A percentile compares a stretch with the other conserved stretches of the same genome.
Evolutionary conservation across 2,113 vertebrate genomes (phyloP).

Genomic region (Coturnix japonica): DNA sequence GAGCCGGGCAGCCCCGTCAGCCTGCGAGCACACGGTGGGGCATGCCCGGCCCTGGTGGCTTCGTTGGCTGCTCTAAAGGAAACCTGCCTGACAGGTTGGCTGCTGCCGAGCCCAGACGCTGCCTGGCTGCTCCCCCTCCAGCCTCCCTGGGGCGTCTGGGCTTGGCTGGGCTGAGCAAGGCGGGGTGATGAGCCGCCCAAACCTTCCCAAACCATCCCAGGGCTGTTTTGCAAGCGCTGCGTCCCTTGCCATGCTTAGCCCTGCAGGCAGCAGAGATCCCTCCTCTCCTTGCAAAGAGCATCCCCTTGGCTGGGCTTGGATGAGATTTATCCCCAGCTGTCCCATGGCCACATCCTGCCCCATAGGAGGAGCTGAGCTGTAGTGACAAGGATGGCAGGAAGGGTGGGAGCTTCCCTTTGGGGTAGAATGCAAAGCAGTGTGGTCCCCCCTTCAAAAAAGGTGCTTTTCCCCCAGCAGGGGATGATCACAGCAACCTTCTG

Average conservation of each 20-base stretch:
- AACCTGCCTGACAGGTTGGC: constrained; percentile 77
- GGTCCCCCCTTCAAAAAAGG: neutral
- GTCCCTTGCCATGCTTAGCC: neutral
- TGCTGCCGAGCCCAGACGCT: constrained; percentile 53
- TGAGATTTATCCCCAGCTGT: neutral
- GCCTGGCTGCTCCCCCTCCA: constrained; percentile 39
- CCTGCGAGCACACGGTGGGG: neutral
- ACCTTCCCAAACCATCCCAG: constrained; percentile 32
- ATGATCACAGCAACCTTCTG: neutral
- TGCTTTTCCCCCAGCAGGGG: neutral
- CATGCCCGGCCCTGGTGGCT: neutral
- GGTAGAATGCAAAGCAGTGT: rapidly evolving
- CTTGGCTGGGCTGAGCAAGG: constrained; percentile 52
- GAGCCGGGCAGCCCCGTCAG: neutral
- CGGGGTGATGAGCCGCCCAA: neutral
- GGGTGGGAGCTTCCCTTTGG: neutral
- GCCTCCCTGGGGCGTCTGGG: constrained; percentile 31
- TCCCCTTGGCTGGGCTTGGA: neutral
- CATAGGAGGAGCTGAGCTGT: neutral
- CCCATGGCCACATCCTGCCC: neutral
- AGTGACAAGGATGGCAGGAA: constrained; percentile 20
- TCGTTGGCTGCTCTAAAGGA: constrained; percentile 15
- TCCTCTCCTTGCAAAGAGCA: neutral
- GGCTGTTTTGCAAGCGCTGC: constrained; percentile 22
- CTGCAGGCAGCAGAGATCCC: rapidly evolving